phyloP scores from a whole-genome alignment of 1,140 invertebrate genomes.

The Venustaconcha ellipsiformis region DNA sequence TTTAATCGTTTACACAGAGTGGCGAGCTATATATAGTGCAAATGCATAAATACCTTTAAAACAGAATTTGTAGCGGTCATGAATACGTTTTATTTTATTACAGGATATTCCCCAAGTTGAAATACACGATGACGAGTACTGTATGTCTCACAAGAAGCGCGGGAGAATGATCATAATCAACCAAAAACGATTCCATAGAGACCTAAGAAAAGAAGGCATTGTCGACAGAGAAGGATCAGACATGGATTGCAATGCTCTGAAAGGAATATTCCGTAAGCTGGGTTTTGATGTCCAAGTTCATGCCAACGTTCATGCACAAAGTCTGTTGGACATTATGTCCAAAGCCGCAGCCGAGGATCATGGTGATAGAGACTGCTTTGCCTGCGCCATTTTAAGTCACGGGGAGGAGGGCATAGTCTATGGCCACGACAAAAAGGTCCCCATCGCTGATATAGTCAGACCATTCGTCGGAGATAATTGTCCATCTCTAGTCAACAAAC shows the following conservation, averaged over 20 bases:
- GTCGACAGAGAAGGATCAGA: conserved; percentile 5
- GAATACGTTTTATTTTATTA: too few relatives aligned
- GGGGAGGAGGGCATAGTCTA: conserved; percentile 49
- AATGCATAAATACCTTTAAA: too few relatives aligned
- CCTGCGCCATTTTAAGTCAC: conserved; percentile 50
- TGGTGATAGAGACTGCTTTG: conserved; percentile 31
- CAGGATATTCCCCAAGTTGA: too few relatives aligned
- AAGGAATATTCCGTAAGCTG: conserved; percentile 4
- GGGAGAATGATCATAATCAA: conserved; percentile 20
- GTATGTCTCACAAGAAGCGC: conserved; percentile 16
- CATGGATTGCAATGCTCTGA: conserved; percentile 6
- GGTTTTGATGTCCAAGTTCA: neutral
- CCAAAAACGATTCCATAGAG: conserved; percentile 10
- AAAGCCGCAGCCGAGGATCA: conserved; percentile 22
- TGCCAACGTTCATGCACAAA: neutral
- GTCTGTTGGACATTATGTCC: neutral
- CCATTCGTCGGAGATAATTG: conserved; percentile 51
- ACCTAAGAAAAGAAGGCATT: conserved; percentile 11
- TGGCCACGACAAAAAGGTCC: conserved; percentile 47
- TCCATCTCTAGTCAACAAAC: conserved; percentile 50
- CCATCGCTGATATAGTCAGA: conserved; percentile 46
- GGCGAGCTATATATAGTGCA: too few relatives aligned
- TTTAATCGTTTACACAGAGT: too few relatives aligned
- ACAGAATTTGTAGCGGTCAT: too few relatives aligned
- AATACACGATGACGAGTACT: conserved; percentile 2